Conservation (phyloP, 2,113 vertebrate genomes). For the Isurus oxyrinchus region DNA sequence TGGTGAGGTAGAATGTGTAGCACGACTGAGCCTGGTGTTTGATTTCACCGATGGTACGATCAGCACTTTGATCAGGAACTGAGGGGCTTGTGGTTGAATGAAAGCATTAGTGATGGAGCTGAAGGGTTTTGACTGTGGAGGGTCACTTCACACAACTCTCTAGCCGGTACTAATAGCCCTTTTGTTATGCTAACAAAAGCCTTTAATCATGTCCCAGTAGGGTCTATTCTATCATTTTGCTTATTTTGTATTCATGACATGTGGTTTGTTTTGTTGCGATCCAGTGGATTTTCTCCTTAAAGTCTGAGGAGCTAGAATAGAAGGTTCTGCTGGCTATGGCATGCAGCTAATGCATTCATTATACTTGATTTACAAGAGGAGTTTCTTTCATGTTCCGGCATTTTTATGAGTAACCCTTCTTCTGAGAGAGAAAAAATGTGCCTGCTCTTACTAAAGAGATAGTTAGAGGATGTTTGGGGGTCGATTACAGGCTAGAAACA, state of each 20-base stretch:
- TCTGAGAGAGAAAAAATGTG: background rate
- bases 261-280: background rate
- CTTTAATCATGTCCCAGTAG: background rate
- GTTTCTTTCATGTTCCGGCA: background rate
- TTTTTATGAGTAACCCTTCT: background rate
- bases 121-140: background rate
- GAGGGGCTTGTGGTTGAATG: background rate
- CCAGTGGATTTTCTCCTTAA: background rate
- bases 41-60: background rate
- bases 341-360: background rate
- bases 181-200: conserved; percentile 22
- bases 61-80: background rate
- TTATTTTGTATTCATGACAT: conserved; percentile 15
- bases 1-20: background rate
- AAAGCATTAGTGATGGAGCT: background rate
- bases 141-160: background rate
- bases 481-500: no score
- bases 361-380: background rate
- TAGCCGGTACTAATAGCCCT: background rate
- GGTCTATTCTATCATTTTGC: background rate
- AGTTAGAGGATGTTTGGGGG: no score
- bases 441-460: background rate
- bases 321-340: background rate
- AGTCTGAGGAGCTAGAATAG: background rate
- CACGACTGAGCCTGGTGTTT: background rate